Base-by-base conservation (phyloP, 2,797 vertebrate species). In the Moxostoma hubbsi region DNA sequence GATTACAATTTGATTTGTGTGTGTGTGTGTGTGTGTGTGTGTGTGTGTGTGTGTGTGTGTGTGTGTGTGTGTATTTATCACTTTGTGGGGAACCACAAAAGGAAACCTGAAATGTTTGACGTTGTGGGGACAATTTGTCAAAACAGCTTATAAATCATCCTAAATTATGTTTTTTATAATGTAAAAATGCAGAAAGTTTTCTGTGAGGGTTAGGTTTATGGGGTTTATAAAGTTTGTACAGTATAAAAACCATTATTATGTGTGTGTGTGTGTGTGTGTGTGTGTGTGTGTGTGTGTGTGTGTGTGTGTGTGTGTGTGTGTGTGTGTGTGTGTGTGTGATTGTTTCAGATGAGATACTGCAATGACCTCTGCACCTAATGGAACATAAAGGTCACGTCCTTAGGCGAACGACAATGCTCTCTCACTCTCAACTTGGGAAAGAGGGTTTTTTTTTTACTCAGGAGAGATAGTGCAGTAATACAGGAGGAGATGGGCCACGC, bases 381-480 rank as follows among this genome's bases (percentile, higher is more conserved):
- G 74, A 83, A 80, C 81, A 82, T 83, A 88, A 86, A 85, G 85
- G 85, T 87, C 83, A 86, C 57, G 70, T 85, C 73, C 78, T 81
- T 68, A 79, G 66, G 74, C 82, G 66, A 81, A 82, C 18, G 13
- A 24, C 24, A 24, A 24, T 3, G 75, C 75, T 75, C 58, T 75
- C 68, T 63, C 57, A 46, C 57, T 77, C 47, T 59, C 24, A 54
- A 53, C 57, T 53, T 63, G 43, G 67, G 45, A 54, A 75, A 62
- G 59, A 74, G 50, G 57, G 58, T 45, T 59, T 79, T 75, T 66
- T 80, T 50, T 63, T 76, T 72, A 18, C 81, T 73, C 69, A 65
- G 74, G 79, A 80, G 54, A 73, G 68, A 73, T 69, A 84, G 73
- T 75, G 61, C 81, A 81, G 68, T 58, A 79, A 70, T 73, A 74